A percentile compares a stretch with the other conserved stretches of the same genome.
phyloP scores from a whole-genome alignment of 1,140 invertebrate species.

The Calliphora vicina region DNA sequence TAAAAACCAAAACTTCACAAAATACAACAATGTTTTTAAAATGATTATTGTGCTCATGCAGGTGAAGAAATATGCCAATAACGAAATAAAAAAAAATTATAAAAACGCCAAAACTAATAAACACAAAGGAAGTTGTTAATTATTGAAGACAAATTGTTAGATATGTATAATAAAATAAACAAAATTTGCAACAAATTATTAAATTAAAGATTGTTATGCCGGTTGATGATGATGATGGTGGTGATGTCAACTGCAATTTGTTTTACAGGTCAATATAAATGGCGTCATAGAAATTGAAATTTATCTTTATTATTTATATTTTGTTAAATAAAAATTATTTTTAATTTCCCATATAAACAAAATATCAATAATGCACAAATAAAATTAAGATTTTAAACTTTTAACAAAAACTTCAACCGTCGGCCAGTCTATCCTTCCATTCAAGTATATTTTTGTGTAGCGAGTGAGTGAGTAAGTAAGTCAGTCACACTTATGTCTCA shows the following conservation, averaged over 20 bases:
- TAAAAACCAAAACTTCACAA: neutral
- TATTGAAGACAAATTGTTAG: neutral
- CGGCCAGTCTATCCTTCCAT: neutral
- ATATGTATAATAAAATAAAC: no score
- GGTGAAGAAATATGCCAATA: neutral
- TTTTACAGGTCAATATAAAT: constrained; percentile 6
- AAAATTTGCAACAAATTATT: no score
- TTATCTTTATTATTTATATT: neutral
- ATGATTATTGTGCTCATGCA: neutral
- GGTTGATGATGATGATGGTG: no score
- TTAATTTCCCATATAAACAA: constrained; percentile 17
- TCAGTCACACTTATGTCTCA: neutral
- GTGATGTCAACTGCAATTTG: neutral
- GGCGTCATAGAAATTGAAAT: constrained; percentile 12
- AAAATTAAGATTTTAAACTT: neutral
- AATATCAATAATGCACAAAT: neutral
- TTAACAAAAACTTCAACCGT: neutral
- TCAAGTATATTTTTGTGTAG: neutral
- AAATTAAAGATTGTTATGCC: no score
- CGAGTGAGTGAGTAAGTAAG: neutral
- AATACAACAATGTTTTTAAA: neutral
- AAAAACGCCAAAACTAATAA: neutral
- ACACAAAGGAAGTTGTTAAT: neutral
- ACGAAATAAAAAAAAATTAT: neutral
- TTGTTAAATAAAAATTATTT: constrained; percentile 22